Conservation (phyloP, 1,140 invertebrate species). For the Lepidurus couesii region DNA sequence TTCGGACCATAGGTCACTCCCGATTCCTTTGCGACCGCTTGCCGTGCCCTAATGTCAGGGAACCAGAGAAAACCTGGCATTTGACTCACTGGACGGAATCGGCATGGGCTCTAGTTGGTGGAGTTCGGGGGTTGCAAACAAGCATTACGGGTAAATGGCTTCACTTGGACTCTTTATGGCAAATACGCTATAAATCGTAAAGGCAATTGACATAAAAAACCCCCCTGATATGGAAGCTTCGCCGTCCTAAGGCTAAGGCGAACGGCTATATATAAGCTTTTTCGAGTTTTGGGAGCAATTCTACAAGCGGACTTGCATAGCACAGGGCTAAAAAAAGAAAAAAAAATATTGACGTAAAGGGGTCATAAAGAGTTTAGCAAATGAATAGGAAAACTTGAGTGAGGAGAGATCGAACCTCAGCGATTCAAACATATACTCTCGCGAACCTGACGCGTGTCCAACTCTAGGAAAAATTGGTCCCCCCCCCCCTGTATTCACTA, state of each 20-base stretch:
- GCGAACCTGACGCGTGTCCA: no score
- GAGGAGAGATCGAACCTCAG: neutral
- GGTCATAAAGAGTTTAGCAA: neutral
- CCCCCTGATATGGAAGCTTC: neutral
- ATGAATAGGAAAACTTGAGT: neutral
- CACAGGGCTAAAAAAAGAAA: neutral
- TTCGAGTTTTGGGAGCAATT: neutral
- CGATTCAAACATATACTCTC: neutral
- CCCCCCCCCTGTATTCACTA: neutral
- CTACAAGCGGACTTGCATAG: neutral
- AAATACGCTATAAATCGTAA: slow-evolving; percentile 2
- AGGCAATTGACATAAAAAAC: slow-evolving; percentile 13
- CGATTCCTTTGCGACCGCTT: neutral
- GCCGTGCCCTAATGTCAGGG: neutral
- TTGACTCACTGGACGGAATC: neutral
- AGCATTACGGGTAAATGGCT: neutral
- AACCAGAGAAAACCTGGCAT: neutral
- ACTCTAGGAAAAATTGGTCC: neutral
- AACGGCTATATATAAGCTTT: neutral
- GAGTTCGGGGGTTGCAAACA: neutral
- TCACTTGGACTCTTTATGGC: slow-evolving; percentile 19
- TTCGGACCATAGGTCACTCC: neutral
- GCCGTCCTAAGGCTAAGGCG: neutral
- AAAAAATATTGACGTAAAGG: neutral
- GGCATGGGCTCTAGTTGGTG: neutral